Evolutionary conservation across 2,888 invertebrate species (phyloP).

Genomic region (Ptycholaimellus sp.): DNA sequence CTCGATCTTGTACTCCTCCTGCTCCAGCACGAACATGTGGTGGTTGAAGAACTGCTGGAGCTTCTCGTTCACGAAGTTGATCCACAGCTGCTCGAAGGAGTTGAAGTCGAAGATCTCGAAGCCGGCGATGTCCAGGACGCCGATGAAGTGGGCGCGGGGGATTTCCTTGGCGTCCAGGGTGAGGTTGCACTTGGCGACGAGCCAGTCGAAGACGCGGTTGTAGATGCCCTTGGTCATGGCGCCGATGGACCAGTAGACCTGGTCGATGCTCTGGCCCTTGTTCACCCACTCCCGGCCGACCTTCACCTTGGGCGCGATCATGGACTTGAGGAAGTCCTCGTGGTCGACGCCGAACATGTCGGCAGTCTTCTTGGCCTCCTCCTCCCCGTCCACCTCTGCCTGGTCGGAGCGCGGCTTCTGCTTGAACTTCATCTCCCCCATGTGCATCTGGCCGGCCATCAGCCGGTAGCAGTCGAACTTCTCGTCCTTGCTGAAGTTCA

Average conservation of each 20-base stretch:
- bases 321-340: slow-evolving; percentile 17
- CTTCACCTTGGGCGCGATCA: slow-evolving; percentile 19
- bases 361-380: slow-evolving; percentile 17
- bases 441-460: slow-evolving; percentile 93
- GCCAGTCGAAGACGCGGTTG: slow-evolving; percentile 41
- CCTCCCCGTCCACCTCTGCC: slow-evolving; percentile 50
- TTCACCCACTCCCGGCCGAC: slow-evolving; percentile 31
- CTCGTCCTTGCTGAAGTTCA: slow-evolving; percentile 87
- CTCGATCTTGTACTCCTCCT: slow-evolving; percentile 64
- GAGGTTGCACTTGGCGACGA: slow-evolving; percentile 98
- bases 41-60: slow-evolving; percentile 49
- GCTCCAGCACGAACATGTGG: slow-evolving; percentile 76
- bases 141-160: slow-evolving; percentile 44
- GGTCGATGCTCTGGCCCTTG: slow-evolving; percentile 31
- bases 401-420: slow-evolving; percentile 99
- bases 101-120: slow-evolving; percentile 99
- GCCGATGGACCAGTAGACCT: slow-evolving; percentile 36
- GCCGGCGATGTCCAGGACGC: slow-evolving; percentile 99
- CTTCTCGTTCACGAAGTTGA: slow-evolving; percentile 54
- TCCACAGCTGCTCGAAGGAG: slow-evolving; percentile 91
- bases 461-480: slow-evolving; percentile 91
- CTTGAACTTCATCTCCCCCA: slow-evolving; percentile 99
- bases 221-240: slow-evolving; percentile 32
- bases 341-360: slow-evolving; percentile 15
- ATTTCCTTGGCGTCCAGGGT: slow-evolving; percentile 38